These are phyloP conservation scores for Tenthredo amoena DNA, from an alignment of 2,888 invertebrate species.

Conservation along the genomic window DNA sequence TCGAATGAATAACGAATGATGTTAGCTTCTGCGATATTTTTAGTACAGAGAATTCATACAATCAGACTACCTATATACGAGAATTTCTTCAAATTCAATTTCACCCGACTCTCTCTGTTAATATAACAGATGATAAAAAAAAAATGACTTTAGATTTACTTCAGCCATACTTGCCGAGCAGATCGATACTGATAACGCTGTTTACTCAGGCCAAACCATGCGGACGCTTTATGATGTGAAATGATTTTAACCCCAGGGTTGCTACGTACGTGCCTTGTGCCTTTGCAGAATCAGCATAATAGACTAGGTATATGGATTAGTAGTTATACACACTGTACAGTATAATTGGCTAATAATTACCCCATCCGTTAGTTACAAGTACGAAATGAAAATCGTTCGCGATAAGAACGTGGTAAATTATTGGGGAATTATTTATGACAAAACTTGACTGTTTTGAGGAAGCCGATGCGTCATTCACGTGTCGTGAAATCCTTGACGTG, in stretches of 20 bases:
- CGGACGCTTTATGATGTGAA: background rate
- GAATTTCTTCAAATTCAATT: too few relatives aligned
- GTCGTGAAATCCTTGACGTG: too few relatives aligned
- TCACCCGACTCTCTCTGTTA: background rate
- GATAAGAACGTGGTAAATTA: background rate
- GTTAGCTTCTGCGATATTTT: background rate
- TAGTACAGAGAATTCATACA: too few relatives aligned
- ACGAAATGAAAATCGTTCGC: background rate
- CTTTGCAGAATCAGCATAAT: background rate
- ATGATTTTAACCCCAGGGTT: constrained; percentile 11
- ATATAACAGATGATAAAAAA: background rate
- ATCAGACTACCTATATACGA: too few relatives aligned
- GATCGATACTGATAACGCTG: constrained; percentile 27
- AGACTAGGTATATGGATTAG: background rate
- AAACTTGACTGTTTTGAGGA: too few relatives aligned
- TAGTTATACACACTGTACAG: background rate
- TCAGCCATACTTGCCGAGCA: background rate
- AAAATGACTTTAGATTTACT: background rate
- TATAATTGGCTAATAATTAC: constrained; percentile 2
- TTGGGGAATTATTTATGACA: background rate
- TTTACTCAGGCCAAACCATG: background rate
- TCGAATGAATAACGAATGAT: background rate
- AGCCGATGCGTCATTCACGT: too few relatives aligned
- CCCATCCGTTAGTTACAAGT: background rate
- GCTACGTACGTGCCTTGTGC: background rate